phyloP scores from a whole-genome alignment of 2,113 vertebrate species.

The Girardinichthys multiradiatus region DNA sequence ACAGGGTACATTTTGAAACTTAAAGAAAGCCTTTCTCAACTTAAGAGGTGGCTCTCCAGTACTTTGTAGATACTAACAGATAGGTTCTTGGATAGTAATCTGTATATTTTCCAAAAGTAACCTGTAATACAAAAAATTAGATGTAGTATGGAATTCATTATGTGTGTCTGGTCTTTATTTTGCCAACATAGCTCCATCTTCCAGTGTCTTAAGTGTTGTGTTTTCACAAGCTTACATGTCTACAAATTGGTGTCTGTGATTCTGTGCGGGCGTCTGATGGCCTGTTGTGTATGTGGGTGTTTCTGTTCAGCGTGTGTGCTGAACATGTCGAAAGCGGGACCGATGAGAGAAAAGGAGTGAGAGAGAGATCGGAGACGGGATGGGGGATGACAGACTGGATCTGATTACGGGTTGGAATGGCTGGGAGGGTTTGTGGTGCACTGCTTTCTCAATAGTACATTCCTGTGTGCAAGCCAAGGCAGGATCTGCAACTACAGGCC shows the following conservation, averaged over 20 bases:
- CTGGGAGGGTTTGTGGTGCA: conserved; percentile 74
- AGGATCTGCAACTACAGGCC: conserved; percentile 58
- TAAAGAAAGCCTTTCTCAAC: too few species aligned
- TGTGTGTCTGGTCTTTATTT: neutral
- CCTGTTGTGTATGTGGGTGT: conserved; percentile 51
- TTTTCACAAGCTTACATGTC: conserved; percentile 52
- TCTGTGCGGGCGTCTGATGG: conserved; percentile 49
- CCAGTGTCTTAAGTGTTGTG: neutral
- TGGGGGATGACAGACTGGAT: conserved; percentile 78
- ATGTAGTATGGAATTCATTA: too few species aligned
- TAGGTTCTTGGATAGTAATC: neutral
- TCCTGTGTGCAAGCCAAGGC: conserved; percentile 74
- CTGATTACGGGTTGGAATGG: conserved; percentile 80
- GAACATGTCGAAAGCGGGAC: conserved; percentile 35
- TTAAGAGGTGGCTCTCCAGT: too few species aligned
- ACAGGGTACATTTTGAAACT: too few species aligned
- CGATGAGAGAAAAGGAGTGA: conserved; percentile 13
- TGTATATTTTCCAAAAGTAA: neutral
- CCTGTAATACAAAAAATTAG: neutral
- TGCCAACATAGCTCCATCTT: neutral
- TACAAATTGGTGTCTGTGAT: conserved; percentile 58
- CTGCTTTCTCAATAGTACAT: conserved; percentile 81
- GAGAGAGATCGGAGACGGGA: conserved; percentile 59
- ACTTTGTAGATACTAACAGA: too few species aligned
- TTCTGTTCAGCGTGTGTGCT: conserved; percentile 57